phyloP scores from a whole-genome alignment of 1,140 invertebrate genomes.

The Drosophila equinoxialis region DNA sequence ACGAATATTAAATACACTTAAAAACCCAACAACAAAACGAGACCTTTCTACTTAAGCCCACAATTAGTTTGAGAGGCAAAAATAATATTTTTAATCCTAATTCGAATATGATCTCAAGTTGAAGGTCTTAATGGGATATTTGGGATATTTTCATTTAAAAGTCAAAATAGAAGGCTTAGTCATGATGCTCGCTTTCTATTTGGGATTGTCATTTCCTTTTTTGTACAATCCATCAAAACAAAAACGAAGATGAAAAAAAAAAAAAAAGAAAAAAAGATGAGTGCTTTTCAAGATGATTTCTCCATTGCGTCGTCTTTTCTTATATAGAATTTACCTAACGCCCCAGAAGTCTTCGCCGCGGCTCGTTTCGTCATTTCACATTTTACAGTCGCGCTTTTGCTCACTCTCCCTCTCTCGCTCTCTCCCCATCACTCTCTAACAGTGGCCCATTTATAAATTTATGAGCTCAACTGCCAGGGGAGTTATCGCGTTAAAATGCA shows the following conservation, averaged over 20 bases:
- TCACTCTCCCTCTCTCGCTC: too few species aligned
- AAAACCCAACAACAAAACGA: constrained; percentile 1
- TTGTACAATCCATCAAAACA: constrained; percentile 26
- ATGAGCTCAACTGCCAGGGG: constrained; percentile 80
- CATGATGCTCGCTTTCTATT: constrained; percentile 31
- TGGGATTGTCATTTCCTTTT: constrained; percentile 28
- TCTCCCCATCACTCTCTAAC: neutral
- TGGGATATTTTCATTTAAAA: neutral
- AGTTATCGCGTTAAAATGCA: constrained; percentile 80
- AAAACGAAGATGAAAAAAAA: constrained; percentile 45
- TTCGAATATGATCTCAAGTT: too few species aligned
- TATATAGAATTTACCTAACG: neutral
- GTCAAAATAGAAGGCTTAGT: constrained; percentile 7
- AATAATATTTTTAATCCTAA: too few species aligned
- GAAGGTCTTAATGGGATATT: too few species aligned
- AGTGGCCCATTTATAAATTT: constrained; percentile 79
- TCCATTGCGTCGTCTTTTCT: constrained; percentile 19
- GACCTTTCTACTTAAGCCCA: too few species aligned
- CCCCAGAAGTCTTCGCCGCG: constrained; percentile 53
- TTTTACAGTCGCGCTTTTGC: constrained; percentile 63
- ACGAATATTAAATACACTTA: constrained; percentile 31
- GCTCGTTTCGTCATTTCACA: constrained; percentile 63
- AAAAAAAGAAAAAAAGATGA: constrained; percentile 56
- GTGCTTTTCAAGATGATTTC: constrained; percentile 65
- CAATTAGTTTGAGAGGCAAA: too few species aligned